Percentiles rank a stretch among this genome's conserved stretches.
Conservation (phyloP, 2,888 invertebrate genomes). For the Tenodera sinensis region DNA sequence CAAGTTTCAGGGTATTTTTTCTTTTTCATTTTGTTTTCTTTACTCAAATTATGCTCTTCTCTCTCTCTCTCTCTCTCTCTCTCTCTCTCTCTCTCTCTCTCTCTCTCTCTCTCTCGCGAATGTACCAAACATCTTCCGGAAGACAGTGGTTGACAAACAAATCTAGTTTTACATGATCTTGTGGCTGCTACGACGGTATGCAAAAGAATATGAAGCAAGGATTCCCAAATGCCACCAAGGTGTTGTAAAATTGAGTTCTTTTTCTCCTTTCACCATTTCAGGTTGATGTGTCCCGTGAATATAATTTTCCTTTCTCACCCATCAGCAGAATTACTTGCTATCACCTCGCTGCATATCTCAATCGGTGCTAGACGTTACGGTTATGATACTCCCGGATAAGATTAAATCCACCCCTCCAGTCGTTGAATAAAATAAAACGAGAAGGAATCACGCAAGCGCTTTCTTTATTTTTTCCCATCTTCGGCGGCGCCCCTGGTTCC, state of each 20-base stretch:
- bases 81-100: too few relatives aligned
- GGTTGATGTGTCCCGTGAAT: neutral
- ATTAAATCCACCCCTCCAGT: neutral
- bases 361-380: neutral
- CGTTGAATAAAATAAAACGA: neutral
- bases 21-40: too few relatives aligned
- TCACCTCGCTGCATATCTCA: neutral
- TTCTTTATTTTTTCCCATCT: neutral
- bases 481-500: neutral
- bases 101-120: too few relatives aligned
- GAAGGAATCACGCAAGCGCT: neutral
- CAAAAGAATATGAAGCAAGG: too few relatives aligned
- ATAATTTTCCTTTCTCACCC: neutral
- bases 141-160: too few relatives aligned
- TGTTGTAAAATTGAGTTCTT: neutral
- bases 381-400: neutral
- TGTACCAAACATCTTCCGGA: too few relatives aligned
- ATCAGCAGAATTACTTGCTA: neutral
- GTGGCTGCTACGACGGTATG: too few relatives aligned
- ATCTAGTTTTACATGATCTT: too few relatives aligned
- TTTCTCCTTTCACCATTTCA: neutral
- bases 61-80: too few relatives aligned
- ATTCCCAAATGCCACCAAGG: neutral
- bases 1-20: too few relatives aligned
- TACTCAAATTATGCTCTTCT: too few relatives aligned